These are phyloP conservation scores for Sylvia borin DNA, from an alignment of 2,797 vertebrate genomes.

Conservation along the genomic window DNA sequence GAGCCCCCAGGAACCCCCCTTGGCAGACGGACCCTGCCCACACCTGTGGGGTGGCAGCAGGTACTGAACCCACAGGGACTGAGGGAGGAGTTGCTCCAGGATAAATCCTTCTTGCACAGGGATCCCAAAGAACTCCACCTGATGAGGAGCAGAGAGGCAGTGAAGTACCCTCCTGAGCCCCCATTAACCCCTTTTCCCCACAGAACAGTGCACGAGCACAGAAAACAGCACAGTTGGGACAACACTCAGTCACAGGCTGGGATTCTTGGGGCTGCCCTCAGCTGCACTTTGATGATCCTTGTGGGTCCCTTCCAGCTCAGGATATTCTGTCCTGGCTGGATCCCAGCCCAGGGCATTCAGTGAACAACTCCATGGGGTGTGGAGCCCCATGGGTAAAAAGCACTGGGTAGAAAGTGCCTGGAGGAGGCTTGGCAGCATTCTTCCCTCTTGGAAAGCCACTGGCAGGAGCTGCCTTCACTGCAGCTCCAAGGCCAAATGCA, in stretches of 20 bases:
- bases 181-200: no score
- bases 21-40: background rate
- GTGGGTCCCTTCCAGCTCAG: background rate
- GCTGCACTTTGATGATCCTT: background rate
- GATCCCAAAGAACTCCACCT: background rate
- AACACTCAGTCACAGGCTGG: background rate
- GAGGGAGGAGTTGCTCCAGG: background rate
- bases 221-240: fast-evolving
- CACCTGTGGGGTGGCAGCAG: fast-evolving
- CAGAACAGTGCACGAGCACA: background rate
- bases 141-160: background rate
- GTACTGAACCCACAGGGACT: background rate
- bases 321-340: background rate
- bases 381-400: background rate
- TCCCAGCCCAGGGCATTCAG: background rate
- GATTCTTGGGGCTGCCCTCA: background rate
- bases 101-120: background rate
- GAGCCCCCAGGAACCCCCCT: background rate
- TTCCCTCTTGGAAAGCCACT: background rate
- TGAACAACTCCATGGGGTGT: background rate
- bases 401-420: background rate
- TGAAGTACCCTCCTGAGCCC: background rate
- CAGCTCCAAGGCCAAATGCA: background rate
- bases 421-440: background rate
- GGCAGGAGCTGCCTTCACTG: background rate